Conservation (phyloP, 2,797 vertebrate genomes). For the Cirrhinus mrigala region DNA sequence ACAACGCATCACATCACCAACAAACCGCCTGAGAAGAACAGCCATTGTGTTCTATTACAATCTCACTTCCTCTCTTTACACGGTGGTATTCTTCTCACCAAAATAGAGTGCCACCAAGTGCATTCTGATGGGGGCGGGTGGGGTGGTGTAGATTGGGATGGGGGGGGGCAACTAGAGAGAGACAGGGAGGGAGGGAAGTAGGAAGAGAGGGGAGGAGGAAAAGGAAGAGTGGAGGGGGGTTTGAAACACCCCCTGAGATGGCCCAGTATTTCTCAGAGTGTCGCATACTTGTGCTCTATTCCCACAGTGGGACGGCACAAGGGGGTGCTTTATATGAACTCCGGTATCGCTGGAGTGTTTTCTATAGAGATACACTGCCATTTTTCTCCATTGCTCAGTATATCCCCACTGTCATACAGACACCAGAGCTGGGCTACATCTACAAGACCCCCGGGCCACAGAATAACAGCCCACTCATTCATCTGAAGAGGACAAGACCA, state of each 20-base stretch:
- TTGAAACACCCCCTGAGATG: slow-evolving; percentile 59
- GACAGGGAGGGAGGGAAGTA: slow-evolving; percentile 64
- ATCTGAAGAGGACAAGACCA: slow-evolving; percentile 29
- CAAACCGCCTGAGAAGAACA: slow-evolving; percentile 68
- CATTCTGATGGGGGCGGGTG: slow-evolving; percentile 68
- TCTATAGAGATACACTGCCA: slow-evolving; percentile 13
- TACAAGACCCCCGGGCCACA: slow-evolving; percentile 27
- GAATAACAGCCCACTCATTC: slow-evolving; percentile 36
- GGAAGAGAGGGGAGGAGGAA: slow-evolving; percentile 60
- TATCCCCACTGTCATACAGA: slow-evolving; percentile 22
- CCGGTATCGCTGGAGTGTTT: slow-evolving; percentile 12
- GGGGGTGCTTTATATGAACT: slow-evolving; percentile 33
- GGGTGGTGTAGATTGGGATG: slow-evolving; percentile 67
- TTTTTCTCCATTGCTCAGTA: slow-evolving; percentile 19
- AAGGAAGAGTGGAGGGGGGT: slow-evolving; percentile 12
- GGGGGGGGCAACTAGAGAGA: slow-evolving; percentile 28
- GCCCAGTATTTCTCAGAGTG: slow-evolving; percentile 54
- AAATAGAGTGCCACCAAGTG: slow-evolving; percentile 75
- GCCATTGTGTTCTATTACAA: slow-evolving; percentile 97
- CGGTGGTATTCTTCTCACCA: slow-evolving; percentile 85
- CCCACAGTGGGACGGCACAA: slow-evolving; percentile 40
- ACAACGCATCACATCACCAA: slow-evolving; percentile 37
- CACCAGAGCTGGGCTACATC: slow-evolving; percentile 20
- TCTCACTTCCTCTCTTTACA: slow-evolving; percentile 92
- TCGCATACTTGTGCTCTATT: slow-evolving; percentile 48